Conservation (phyloP, 2,113 vertebrate species). For the Phoenicopterus ruber region DNA sequence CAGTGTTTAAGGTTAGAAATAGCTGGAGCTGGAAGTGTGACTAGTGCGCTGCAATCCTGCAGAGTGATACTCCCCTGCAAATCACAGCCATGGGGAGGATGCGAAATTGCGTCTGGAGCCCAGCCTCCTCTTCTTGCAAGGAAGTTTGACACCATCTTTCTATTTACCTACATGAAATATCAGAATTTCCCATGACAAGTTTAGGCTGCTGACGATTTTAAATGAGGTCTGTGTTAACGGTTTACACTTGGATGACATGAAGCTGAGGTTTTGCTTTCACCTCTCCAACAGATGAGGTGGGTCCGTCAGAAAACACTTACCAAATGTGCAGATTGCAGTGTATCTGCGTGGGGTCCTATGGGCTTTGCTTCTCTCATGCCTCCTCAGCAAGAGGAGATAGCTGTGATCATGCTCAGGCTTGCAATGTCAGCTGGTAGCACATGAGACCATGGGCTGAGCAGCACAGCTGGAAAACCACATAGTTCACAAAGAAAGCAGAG, state of each 20-base stretch:
- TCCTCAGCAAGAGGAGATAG: background rate
- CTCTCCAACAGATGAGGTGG: background rate
- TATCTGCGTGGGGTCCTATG: background rate
- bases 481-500: background rate
- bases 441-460: background rate
- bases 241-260: background rate
- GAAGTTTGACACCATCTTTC: background rate
- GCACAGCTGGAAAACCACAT: background rate
- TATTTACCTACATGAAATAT: background rate
- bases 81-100: background rate
- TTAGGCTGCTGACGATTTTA: background rate
- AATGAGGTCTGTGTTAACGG: background rate
- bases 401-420: background rate
- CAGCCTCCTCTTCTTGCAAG: background rate
- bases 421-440: background rate
- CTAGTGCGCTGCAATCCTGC: background rate
- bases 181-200: background rate
- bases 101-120: background rate
- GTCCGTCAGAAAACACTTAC: background rate
- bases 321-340: background rate
- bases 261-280: background rate
- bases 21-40: background rate
- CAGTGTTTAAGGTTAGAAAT: background rate
- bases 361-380: background rate
- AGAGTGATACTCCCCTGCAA: background rate